Conservation (phyloP, 1,140 invertebrate species). For the Cydia splendana region DNA sequence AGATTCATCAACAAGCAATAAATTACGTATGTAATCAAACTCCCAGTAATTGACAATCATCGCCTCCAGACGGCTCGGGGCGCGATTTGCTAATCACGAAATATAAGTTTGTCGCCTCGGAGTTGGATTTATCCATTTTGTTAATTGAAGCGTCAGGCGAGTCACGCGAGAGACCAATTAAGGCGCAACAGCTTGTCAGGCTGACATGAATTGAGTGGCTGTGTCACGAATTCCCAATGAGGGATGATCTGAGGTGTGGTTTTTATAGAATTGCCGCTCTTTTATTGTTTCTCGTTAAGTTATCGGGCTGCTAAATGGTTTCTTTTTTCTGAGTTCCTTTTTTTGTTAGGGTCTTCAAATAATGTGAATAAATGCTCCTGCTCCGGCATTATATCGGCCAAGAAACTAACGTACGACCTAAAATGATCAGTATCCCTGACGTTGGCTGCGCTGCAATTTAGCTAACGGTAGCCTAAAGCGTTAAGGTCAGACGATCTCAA, state of each 20-base stretch:
- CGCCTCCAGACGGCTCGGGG: conserved; percentile 12
- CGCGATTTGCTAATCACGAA: conserved; percentile 26
- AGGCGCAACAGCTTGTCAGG: conserved; percentile 44
- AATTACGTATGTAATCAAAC: conserved; percentile 32
- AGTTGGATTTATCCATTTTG: conserved; percentile 58
- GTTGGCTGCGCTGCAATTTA: no score
- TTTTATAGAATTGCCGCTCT: background rate
- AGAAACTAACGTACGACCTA: no score
- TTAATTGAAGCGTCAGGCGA: conserved; percentile 61
- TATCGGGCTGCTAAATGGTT: no score
- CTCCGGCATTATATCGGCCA: no score
- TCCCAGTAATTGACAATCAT: conserved; percentile 25
- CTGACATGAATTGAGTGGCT: conserved; percentile 50
- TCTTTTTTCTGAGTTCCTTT: no score
- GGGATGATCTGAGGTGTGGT: conserved; percentile 42
- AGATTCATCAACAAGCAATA: conserved; percentile 28
- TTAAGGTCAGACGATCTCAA: no score
- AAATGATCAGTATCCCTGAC: no score
- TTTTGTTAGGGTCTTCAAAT: no score
- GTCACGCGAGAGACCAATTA: conserved; percentile 61
- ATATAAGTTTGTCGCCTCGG: conserved; percentile 32
- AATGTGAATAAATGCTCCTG: no score
- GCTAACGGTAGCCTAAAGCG: no score
- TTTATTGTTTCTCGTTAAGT: background rate
- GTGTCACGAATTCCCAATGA: conserved; percentile 58